Evolutionary conservation across 2,113 vertebrate genomes (phyloP).

Genomic region (Lates calcarifer): DNA sequence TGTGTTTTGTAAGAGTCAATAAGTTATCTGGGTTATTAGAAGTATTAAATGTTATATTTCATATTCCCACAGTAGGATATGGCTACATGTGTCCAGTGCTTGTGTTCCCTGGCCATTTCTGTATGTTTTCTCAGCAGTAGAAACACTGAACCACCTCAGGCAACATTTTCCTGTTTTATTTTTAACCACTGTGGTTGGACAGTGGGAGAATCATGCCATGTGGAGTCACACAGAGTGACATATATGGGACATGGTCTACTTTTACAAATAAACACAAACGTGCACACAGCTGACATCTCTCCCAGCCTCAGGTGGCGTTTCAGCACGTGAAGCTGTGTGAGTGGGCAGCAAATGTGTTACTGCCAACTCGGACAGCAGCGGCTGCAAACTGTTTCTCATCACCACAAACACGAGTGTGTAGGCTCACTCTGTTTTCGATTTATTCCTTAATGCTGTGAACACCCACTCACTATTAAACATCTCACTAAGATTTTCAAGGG

Average conservation of each 20-base stretch:
- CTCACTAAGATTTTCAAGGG: conserved; percentile 16
- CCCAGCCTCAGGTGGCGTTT: conserved; percentile 6
- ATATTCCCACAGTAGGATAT: neutral
- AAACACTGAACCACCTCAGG: conserved; percentile 5
- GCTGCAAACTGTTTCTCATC: conserved; percentile 36
- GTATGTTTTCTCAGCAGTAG: neutral
- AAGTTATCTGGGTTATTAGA: too few species aligned
- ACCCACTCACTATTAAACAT: conserved; percentile 46
- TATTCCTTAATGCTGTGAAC: conserved; percentile 32
- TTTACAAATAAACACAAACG: conserved; percentile 20
- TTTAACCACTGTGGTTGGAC: conserved; percentile 10
- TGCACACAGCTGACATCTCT: conserved; percentile 18
- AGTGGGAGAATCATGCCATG: neutral
- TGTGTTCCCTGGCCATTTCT: too few species aligned
- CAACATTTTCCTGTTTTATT: conserved; percentile 22
- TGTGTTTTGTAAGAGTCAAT: neutral
- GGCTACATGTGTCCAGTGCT: neutral
- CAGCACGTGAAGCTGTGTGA: conserved; percentile 1
- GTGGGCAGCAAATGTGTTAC: conserved; percentile 14
- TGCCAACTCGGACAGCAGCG: neutral
- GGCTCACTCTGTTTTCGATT: conserved; percentile 41
- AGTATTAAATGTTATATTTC: neutral
- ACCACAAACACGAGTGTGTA: conserved; percentile 40
- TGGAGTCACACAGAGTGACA: conserved; percentile 26
- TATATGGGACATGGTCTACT: conserved; percentile 26